phyloP scores from a whole-genome alignment of 2,888 invertebrate species.

The Salticus scenicus region DNA sequence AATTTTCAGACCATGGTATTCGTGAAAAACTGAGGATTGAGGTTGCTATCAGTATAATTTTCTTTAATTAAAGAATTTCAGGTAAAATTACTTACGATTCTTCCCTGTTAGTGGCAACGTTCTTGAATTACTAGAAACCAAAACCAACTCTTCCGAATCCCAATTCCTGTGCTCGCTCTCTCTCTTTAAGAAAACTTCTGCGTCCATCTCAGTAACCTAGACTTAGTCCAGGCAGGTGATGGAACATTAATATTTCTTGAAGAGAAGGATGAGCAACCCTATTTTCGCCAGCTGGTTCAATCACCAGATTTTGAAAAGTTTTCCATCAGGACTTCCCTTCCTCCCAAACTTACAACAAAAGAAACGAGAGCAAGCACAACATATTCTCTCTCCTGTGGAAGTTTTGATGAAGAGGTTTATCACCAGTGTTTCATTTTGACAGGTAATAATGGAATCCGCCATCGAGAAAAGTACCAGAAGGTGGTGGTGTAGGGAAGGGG shows the following conservation, averaged over 20 bases:
- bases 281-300: conserved; percentile 23
- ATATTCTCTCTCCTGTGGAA: not conserved
- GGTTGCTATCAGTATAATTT: too few relatives aligned
- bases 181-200: not conserved
- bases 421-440: conserved; percentile 17
- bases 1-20: too few relatives aligned
- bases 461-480: not conserved
- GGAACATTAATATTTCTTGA: conserved; percentile 1
- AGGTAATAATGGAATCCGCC: conserved; percentile 26
- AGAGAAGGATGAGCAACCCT: conserved; percentile 1
- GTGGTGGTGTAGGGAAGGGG: not conserved
- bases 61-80: too few relatives aligned
- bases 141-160: too few relatives aligned
- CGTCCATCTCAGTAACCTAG: not conserved
- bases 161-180: too few relatives aligned
- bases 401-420: conserved; percentile 32
- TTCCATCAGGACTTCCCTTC: not conserved
- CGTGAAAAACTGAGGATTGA: too few relatives aligned
- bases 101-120: too few relatives aligned
- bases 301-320: conserved; percentile 23
- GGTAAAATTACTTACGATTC: too few relatives aligned
- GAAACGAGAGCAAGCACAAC: not conserved
- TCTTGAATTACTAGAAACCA: too few relatives aligned
- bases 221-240: not conserved
- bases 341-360: not conserved